These are phyloP conservation scores for Toxonevra muliebris DNA, from an alignment of 2,888 invertebrate species.

Conservation along the genomic window DNA sequence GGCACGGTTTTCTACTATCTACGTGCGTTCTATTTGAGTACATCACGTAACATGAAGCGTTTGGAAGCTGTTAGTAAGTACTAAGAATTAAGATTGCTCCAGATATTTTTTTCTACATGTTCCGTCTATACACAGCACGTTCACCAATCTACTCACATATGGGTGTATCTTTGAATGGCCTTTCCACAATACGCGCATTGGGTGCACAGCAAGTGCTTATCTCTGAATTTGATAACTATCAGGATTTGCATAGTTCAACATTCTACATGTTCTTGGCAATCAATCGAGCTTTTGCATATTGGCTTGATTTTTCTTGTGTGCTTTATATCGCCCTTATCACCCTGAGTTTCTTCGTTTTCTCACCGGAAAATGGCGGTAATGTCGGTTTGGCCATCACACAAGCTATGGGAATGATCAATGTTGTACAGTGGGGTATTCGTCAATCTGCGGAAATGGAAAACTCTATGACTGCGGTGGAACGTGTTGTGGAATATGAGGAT, in stretches of 20 bases:
- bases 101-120: too few species aligned
- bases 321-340: conserved; percentile 87
- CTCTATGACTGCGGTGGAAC: conserved; percentile 90
- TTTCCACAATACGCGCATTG: conserved; percentile 91
- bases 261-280: conserved; percentile 91
- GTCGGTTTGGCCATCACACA: conserved; percentile 84
- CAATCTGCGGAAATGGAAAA: conserved; percentile 90
- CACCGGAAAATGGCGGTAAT: conserved; percentile 74
- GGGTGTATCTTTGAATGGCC: conserved; percentile 86
- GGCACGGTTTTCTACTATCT: conserved; percentile 77
- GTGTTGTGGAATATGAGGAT: conserved; percentile 73
- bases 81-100: too few species aligned
- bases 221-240: conserved; percentile 82
- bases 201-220: conserved; percentile 81
- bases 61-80: conserved; percentile 84
- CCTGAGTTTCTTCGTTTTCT: conserved; percentile 80
- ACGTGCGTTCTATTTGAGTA: conserved; percentile 78
- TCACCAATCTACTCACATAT: conserved; percentile 95
- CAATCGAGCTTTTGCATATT: conserved; percentile 94
- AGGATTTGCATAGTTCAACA: conserved; percentile 88
- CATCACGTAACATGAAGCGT: conserved; percentile 84
- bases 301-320: conserved; percentile 89
- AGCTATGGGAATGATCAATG: conserved; percentile 78
- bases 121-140: conserved; percentile 70
- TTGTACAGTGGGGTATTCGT: conserved; percentile 83